Evolutionary conservation across 1,140 invertebrate genomes (phyloP).

Genomic region (Ceratitis capitata): DNA sequence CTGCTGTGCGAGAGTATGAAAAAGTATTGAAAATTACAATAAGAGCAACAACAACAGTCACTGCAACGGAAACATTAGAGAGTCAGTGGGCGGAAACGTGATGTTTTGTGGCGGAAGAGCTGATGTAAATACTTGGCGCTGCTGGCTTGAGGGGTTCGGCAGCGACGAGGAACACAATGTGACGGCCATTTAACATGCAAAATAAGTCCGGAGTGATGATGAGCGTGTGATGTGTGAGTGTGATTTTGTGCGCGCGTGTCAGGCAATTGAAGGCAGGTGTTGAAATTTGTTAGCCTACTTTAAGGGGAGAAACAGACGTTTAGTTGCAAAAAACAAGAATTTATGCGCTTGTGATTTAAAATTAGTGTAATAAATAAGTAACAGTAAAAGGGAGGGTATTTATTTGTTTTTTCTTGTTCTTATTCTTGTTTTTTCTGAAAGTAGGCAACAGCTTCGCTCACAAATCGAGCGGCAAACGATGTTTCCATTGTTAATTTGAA

Average conservation of each 20-base stretch:
- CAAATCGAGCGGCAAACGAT: no score
- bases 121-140: not conserved
- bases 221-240: not conserved
- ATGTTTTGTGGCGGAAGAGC: slow-evolving; percentile 2
- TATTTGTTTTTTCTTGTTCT: no score
- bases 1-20: not conserved
- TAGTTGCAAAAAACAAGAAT: not conserved
- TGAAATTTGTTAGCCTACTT: slow-evolving; percentile 12
- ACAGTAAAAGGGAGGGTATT: not conserved
- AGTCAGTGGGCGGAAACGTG: not conserved
- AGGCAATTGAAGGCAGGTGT: slow-evolving; percentile 20
- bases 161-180: not conserved
- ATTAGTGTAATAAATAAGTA: not conserved
- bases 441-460: no score
- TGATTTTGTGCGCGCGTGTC: not conserved
- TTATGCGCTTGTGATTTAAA: not conserved
- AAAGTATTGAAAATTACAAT: not conserved
- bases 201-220: not conserved
- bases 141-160: not conserved
- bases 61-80: not conserved
- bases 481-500: no score
- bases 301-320: not conserved
- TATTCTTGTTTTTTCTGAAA: no score
- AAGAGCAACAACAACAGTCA: not conserved
- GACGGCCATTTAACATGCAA: slow-evolving; percentile 24